Evolutionary conservation across 2,113 vertebrate genomes (phyloP).

Genomic region (Caranx melampygus): DNA sequence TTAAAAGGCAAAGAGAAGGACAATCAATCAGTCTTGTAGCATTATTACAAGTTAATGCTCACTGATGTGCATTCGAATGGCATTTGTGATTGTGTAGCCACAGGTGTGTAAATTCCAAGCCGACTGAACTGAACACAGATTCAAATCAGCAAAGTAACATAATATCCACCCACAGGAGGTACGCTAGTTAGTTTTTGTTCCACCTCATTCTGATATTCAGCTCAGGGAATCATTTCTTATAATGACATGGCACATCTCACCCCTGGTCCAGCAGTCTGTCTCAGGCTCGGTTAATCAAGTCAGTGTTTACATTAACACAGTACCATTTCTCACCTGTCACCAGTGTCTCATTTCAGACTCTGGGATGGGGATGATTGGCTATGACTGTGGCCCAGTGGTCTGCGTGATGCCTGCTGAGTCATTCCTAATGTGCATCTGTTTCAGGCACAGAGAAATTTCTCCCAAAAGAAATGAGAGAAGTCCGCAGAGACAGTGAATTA

Average conservation of each 20-base stretch:
- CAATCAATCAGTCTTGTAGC: neutral
- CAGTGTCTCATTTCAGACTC: constrained; percentile 33
- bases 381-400: constrained; percentile 41
- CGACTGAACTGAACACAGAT: too few species aligned
- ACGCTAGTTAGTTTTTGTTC: neutral
- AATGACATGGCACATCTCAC: constrained; percentile 34
- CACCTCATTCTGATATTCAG: neutral
- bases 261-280: neutral
- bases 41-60: neutral
- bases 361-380: constrained; percentile 11
- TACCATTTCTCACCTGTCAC: constrained; percentile 53
- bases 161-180: too few species aligned
- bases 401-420: constrained; percentile 61
- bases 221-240: neutral
- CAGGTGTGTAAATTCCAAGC: too few species aligned
- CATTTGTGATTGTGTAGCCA: too few species aligned
- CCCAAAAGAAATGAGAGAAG: constrained; percentile 31
- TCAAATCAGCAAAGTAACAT: too few species aligned
- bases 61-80: neutral
- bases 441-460: constrained; percentile 37
- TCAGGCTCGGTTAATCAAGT: constrained; percentile 40
- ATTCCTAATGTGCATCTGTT: constrained; percentile 52
- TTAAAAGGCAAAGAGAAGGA: neutral
- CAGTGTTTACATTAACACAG: constrained; percentile 30
- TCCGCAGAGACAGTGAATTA: constrained; percentile 38